Evolutionary conservation across 2,888 invertebrate genomes (phyloP).

Genomic region (Drosophila paracracens): DNA sequence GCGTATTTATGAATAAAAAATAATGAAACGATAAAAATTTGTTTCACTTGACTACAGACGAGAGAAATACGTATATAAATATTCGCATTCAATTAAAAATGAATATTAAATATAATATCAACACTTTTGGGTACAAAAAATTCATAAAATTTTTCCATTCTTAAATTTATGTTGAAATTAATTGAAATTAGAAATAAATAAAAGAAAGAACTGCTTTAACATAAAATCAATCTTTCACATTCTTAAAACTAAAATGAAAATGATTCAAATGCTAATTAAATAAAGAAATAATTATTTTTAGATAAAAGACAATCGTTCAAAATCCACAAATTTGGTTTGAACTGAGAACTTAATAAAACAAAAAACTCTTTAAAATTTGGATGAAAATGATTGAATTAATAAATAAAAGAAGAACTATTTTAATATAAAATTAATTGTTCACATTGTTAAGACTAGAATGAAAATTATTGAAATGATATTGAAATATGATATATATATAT

Average conservation of each 20-base stretch:
- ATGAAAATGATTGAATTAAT: too few relatives aligned
- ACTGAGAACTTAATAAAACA: background rate
- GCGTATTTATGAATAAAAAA: constrained; percentile 19
- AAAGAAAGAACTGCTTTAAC: too few relatives aligned
- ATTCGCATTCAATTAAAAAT: background rate
- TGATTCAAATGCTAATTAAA: background rate
- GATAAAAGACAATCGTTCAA: background rate
- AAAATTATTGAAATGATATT: background rate
- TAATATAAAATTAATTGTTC: background rate
- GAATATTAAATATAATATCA: background rate
- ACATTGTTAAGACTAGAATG: background rate
- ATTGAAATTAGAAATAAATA: background rate
- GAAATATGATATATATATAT: background rate
- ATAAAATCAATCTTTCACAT: too few relatives aligned
- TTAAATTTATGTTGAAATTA: background rate
- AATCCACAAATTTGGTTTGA: background rate
- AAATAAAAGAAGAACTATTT: background rate
- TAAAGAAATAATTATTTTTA: background rate
- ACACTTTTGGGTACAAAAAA: background rate
- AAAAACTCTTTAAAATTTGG: background rate
- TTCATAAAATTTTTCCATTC: background rate
- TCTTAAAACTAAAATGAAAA: too few relatives aligned
- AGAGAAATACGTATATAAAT: background rate
- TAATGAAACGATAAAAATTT: constrained; percentile 2
- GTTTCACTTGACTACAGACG: background rate